Evolutionary conservation across 2,888 invertebrate genomes (phyloP), one percentile per base, ranked within the genome.

Genomic region (Ichneumoninae sp.): DNA sequence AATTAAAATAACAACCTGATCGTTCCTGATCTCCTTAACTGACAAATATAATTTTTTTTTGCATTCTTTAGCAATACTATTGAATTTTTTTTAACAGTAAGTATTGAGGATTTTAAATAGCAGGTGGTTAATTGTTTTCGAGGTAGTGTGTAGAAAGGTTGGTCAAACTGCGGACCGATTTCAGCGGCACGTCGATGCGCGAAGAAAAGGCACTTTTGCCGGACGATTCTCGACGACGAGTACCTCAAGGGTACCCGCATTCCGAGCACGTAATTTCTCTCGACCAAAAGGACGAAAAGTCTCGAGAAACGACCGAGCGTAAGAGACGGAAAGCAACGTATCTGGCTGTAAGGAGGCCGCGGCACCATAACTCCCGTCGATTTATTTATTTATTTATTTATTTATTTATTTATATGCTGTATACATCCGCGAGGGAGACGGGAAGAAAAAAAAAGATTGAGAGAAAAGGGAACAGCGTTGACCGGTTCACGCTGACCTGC

Each of bases 241-340:
- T 57, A 72, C 82, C 77, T 80, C 83, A 88, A 89, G 87, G 88
- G 87, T 89, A 89, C 68, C 87, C 85, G 84, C 88, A 91, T 90
- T 91, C 89, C 87, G 68, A 26, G 75, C 85, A 82, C 81, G 84
- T 81, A 88, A 87, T 88, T 87, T 83, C 70, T 22, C 70, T 78
- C 76, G 75, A 60, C 33, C 74, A 85, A 83, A 88, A 84, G 83
- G 84, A 85, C 87, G 86, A 85, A 89, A 83, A 86, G 80, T 86
- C 52, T 60, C 54, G 52, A 50, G 36, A 60, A 33, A 33, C 62
- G 47, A 19, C 16, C 8, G 40, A 62, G 69, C 13, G 16, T 13
- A 54, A 52, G 36, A 60, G 60, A 68, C 74, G 44, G 7, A 69
- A 62, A 36, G 19, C 52, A 52, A 44, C 50, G 66, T 50, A 62